Conservation (phyloP, 2,797 vertebrate species). For the Muraenolepis orangiensis region DNA sequence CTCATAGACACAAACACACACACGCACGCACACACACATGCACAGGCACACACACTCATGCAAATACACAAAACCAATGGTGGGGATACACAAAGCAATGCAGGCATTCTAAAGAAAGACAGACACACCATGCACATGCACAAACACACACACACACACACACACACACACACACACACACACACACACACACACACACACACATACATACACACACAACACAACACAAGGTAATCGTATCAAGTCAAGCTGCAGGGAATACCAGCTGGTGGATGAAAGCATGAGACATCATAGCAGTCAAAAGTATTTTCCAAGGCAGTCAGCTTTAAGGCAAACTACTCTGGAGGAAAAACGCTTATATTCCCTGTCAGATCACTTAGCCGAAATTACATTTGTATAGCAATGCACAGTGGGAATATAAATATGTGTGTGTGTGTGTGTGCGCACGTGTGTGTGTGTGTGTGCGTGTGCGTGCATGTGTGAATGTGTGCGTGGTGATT, state of each 20-base stretch:
- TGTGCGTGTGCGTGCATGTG: slow-evolving; percentile 6
- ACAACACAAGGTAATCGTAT: slow-evolving; percentile 39
- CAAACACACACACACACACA: slow-evolving; percentile 8
- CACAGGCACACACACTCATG: background rate
- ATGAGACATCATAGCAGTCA: slow-evolving; percentile 13
- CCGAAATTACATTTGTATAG: slow-evolving; percentile 7
- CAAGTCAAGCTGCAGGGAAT: slow-evolving; percentile 26
- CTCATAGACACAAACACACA: background rate
- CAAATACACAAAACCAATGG: background rate
- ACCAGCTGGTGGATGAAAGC: slow-evolving; percentile 8
- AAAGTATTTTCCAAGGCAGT: slow-evolving; percentile 17
- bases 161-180: slow-evolving; percentile 22
- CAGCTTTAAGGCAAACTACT: slow-evolving; percentile 23
- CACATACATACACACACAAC: slow-evolving; percentile 15
- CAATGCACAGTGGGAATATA: background rate
- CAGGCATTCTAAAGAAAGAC: background rate
- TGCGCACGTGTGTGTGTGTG: background rate
- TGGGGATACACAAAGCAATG: background rate
- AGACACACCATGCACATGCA: slow-evolving; percentile 21
- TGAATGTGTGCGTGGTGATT: background rate
- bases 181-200: slow-evolving; percentile 16
- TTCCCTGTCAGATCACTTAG: slow-evolving; percentile 33
- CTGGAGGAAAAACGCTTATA: slow-evolving; percentile 21
- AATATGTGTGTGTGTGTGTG: slow-evolving; percentile 2
- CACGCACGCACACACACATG: background rate